Conservation (phyloP, 2,797 vertebrate genomes). For the Catharus ustulatus region DNA sequence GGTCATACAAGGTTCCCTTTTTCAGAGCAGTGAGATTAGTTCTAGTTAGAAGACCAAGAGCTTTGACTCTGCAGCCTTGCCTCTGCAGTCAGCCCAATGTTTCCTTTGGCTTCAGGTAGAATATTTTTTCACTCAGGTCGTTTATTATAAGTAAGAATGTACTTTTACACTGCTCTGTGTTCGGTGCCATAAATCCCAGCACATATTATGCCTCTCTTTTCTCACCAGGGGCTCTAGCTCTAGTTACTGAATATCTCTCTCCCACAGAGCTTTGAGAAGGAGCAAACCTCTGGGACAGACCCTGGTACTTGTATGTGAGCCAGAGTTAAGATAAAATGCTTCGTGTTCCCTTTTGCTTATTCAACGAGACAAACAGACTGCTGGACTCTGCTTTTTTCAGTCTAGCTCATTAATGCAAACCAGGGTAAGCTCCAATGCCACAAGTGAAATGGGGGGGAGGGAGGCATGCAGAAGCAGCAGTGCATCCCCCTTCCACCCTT, state of each 20-base stretch:
- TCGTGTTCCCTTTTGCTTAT: neutral
- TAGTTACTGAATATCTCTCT: neutral
- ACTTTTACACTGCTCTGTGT: conserved; percentile 16
- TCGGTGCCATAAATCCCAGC: neutral
- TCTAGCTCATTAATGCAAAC: neutral
- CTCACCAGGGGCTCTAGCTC: neutral
- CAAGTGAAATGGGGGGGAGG: neutral
- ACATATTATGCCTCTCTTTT: neutral
- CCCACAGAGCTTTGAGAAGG: neutral
- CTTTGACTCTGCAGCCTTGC: neutral
- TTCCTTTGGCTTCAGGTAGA: conserved; percentile 51
- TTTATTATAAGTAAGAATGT: conserved; percentile 34
- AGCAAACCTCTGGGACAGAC: conserved; percentile 6
- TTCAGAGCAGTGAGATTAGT: neutral
- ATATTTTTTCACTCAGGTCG: neutral
- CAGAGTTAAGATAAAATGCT: conserved; percentile 5
- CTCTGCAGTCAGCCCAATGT: conserved; percentile 2
- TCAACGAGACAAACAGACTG: neutral
- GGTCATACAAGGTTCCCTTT: neutral
- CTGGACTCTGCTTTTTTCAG: neutral
- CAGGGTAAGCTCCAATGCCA: neutral
- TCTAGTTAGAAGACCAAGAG: neutral
- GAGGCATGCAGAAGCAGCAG: neutral
- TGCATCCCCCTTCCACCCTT: neutral
- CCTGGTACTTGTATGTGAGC: neutral